These are phyloP conservation scores for Dryobates pubescens DNA, from an alignment of 2,797 vertebrate species.

Conservation along the genomic window DNA sequence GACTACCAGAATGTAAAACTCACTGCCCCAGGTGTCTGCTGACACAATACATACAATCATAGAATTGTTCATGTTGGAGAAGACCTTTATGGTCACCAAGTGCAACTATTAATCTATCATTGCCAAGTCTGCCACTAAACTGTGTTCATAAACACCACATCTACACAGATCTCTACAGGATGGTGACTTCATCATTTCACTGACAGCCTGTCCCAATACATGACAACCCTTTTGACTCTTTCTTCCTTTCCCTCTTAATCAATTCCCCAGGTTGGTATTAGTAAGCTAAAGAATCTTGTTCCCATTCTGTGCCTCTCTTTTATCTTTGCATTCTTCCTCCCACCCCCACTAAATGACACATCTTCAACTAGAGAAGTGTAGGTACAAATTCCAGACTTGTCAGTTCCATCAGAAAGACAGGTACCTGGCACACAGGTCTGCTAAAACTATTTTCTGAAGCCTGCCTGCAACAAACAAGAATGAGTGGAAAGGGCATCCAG, in stretches of 20 bases:
- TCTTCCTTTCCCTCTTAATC: neutral
- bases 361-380: neutral
- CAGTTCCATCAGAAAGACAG: neutral
- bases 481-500: neutral
- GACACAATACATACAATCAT: too few relatives aligned
- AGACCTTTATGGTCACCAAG: neutral
- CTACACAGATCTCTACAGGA: too few relatives aligned
- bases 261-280: neutral
- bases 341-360: neutral
- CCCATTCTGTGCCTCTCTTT: neutral
- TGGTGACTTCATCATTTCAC: neutral
- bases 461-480: neutral
- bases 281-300: neutral
- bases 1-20: too few relatives aligned
- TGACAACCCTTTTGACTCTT: neutral
- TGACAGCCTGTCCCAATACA: neutral
- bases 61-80: neutral
- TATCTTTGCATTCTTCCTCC: neutral
- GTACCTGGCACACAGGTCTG: neutral
- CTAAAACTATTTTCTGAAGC: neutral
- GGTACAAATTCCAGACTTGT: neutral
- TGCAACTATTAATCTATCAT: too few relatives aligned
- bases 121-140: neutral
- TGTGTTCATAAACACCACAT: neutral
- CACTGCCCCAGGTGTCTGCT: too few relatives aligned